Evolutionary conservation across 1,140 invertebrate species (phyloP).

Genomic region (Listronotus bonariensis): DNA sequence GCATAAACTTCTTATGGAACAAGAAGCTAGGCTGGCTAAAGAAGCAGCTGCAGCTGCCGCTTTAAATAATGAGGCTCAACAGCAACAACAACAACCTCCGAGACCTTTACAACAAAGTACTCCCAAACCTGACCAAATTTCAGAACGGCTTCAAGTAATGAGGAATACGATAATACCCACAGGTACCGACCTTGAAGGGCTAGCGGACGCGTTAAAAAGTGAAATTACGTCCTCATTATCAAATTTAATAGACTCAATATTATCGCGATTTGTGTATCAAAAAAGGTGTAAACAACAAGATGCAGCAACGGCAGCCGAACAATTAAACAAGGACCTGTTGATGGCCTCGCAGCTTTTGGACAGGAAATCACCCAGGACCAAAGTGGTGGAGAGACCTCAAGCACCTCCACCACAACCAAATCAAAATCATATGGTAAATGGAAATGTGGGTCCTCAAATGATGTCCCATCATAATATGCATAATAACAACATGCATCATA

Average conservation of each 20-base stretch:
- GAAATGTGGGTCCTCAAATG: slow-evolving; percentile 48
- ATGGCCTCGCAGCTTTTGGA: slow-evolving; percentile 77
- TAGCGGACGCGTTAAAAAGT: slow-evolving; percentile 86
- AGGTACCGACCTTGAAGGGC: slow-evolving; percentile 79
- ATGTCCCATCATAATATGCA: slow-evolving; percentile 49
- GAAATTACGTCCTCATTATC: slow-evolving; percentile 85
- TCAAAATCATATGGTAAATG: slow-evolving; percentile 53
- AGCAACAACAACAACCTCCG: slow-evolving; percentile 54
- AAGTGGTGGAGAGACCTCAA: slow-evolving; percentile 72
- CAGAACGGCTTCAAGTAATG: slow-evolving; percentile 68
- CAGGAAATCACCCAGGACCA: slow-evolving; percentile 79
- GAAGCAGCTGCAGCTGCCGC: slow-evolving; percentile 62
- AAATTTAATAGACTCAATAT: slow-evolving; percentile 86
- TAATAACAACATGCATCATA: slow-evolving; percentile 60
- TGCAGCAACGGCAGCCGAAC: slow-evolving; percentile 74
- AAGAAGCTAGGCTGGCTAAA: slow-evolving; percentile 72
- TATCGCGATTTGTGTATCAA: slow-evolving; percentile 83
- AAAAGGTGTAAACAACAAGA: slow-evolving; percentile 77
- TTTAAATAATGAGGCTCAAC: slow-evolving; percentile 56
- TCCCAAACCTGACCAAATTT: slow-evolving; percentile 57
- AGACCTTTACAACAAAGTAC: slow-evolving; percentile 56
- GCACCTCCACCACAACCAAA: slow-evolving; percentile 57
- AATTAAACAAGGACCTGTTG: slow-evolving; percentile 80
- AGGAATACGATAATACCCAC: slow-evolving; percentile 64
- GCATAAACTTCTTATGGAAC: slow-evolving; percentile 76